Percentiles rank a stretch among this genome's conserved stretches.
Evolutionary conservation across 1,140 invertebrate species (phyloP).

Genomic region (Panagrolaimus sp.): DNA sequence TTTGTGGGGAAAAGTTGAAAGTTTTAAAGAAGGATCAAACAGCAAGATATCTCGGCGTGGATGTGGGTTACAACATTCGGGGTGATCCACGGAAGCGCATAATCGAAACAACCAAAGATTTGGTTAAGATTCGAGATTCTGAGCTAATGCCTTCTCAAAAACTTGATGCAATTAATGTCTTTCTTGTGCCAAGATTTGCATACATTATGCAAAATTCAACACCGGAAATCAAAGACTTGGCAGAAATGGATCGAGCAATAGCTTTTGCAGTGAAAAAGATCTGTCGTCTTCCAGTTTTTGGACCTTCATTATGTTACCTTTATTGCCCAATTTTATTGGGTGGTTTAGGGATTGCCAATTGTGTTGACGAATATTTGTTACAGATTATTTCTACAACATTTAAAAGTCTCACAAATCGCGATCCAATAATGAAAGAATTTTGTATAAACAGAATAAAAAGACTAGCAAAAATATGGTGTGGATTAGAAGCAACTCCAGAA

Average conservation of each 20-base stretch:
- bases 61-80: neutral
- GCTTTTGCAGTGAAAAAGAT: neutral
- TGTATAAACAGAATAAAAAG: neutral
- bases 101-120: neutral
- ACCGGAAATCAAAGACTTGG: neutral
- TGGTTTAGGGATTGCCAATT: neutral
- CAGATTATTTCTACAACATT: neutral
- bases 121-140: neutral
- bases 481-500: neutral
- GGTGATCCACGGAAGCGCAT: neutral
- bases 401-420: neutral
- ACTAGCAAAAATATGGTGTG: neutral
- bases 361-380: neutral
- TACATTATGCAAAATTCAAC: neutral
- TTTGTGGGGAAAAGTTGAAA: neutral
- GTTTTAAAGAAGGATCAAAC: neutral
- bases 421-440: neutral
- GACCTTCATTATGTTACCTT: neutral
- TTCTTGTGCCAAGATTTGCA: neutral
- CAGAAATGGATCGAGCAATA: neutral
- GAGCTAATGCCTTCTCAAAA: conserved; percentile 1
- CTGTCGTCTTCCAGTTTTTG: neutral
- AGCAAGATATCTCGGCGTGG: neutral
- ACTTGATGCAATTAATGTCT: neutral
- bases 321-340: neutral